A percentile compares a stretch with the other conserved stretches of the same genome.
Evolutionary conservation across 2,888 invertebrate species (phyloP).

Genomic region (Agrotis clavis): DNA sequence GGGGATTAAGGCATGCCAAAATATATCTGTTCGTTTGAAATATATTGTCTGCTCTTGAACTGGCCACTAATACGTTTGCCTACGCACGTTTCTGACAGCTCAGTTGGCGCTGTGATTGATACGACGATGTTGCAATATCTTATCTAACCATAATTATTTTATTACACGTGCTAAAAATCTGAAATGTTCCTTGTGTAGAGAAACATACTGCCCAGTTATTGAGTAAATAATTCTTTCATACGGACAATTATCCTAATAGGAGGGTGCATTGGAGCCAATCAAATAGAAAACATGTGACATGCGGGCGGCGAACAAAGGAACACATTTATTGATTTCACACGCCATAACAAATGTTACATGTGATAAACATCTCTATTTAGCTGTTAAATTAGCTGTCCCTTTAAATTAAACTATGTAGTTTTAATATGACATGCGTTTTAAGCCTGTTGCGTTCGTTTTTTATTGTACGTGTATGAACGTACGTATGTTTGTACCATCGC

Average conservation of each 20-base stretch:
- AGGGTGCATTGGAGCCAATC: conserved; percentile 74
- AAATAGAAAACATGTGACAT: conserved; percentile 77
- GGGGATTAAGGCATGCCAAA: conserved; percentile 87
- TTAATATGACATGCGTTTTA: conserved; percentile 57
- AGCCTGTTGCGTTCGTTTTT: conserved; percentile 45
- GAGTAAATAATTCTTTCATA: conserved; percentile 66
- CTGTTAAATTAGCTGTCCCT: conserved; percentile 70
- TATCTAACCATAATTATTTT: conserved; percentile 60
- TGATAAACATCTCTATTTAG: conserved; percentile 79
- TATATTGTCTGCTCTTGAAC: conserved; percentile 75
- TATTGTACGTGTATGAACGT: conserved; percentile 38
- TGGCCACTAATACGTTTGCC: conserved; percentile 72
- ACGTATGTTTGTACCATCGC: conserved; percentile 43
- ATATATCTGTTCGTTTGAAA: conserved; percentile 81
- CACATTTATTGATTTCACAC: conserved; percentile 81
- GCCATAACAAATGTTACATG: conserved; percentile 76
- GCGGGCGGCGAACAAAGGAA: conserved; percentile 80
- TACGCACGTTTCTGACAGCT: conserved; percentile 72
- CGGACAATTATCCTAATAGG: conserved; percentile 71
- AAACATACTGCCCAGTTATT: conserved; percentile 32
- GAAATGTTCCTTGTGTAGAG: conserved; percentile 29
- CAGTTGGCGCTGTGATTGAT: conserved; percentile 70
- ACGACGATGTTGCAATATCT: conserved; percentile 54
- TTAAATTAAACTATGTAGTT: conserved; percentile 57
- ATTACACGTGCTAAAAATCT: conserved; percentile 46